Conservation (phyloP, 2,797 vertebrate genomes). For the Gymnocypris eckloni region DNA sequence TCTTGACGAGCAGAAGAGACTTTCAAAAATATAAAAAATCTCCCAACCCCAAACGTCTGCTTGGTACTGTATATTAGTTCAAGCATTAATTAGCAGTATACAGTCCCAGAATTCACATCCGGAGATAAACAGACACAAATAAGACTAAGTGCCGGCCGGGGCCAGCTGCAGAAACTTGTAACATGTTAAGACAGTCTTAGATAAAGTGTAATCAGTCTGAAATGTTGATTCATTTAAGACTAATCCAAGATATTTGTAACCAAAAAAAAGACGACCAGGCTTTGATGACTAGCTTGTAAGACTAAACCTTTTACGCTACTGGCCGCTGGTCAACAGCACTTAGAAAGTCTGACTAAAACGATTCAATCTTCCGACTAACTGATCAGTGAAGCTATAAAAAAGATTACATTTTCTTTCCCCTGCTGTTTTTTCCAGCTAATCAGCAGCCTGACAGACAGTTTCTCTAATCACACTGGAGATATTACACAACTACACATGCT, state of each 20-base stretch:
- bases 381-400: neutral
- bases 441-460: neutral
- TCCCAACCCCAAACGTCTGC: neutral
- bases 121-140: neutral
- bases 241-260: neutral
- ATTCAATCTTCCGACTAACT: neutral
- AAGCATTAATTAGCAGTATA: neutral
- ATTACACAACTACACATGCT: slow-evolving; percentile 1
- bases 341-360: neutral
- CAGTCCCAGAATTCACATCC: neutral
- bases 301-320: neutral
- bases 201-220: neutral
- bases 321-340: neutral
- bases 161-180: neutral
- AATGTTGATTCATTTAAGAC: neutral
- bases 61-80: too few species aligned
- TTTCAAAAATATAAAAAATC: neutral
- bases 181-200: neutral
- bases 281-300: neutral
- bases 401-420: neutral
- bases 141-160: neutral
- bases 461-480: neutral
- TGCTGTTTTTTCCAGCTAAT: neutral
- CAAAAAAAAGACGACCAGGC: too few species aligned
- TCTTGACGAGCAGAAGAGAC: neutral